Conservation (phyloP, 2,888 invertebrate genomes). For the Epinotia demarniana region DNA sequence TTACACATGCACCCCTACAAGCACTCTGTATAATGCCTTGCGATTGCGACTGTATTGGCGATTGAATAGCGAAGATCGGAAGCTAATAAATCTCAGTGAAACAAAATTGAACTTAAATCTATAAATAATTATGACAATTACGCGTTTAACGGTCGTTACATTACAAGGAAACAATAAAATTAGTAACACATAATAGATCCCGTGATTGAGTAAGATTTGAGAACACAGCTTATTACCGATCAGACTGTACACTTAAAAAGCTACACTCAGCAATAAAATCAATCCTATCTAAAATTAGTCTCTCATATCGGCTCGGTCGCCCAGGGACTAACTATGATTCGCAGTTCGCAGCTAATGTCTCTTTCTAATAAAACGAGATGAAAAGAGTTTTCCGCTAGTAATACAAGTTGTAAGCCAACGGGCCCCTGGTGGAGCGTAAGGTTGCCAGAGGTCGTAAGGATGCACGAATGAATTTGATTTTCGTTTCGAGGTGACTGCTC, state of each 20-base stretch:
- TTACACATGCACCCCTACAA: no score
- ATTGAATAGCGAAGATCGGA: constrained; percentile 21
- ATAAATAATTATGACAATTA: constrained; percentile 38
- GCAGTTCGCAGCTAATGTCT: no score
- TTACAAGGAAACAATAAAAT: constrained; percentile 44
- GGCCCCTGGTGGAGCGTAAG: no score
- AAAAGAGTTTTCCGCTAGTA: no score
- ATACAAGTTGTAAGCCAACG: no score
- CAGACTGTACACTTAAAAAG: constrained; percentile 7
- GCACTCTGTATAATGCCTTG: no score
- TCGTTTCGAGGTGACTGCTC: neutral
- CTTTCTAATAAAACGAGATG: no score
- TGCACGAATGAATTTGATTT: no score
- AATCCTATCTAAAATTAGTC: no score
- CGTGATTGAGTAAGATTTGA: constrained; percentile 34
- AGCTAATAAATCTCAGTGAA: constrained; percentile 24
- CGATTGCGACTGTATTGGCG: neutral
- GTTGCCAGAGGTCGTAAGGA: no score
- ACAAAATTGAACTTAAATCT: constrained; percentile 29
- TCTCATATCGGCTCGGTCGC: neutral
- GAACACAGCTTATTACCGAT: constrained; percentile 1
- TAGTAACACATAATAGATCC: constrained; percentile 39
- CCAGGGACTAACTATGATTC: no score
- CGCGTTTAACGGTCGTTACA: constrained; percentile 30
- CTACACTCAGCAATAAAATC: neutral